phyloP scores from a whole-genome alignment of 2,797 vertebrate genomes.

The Gadopsis bispinosus region DNA sequence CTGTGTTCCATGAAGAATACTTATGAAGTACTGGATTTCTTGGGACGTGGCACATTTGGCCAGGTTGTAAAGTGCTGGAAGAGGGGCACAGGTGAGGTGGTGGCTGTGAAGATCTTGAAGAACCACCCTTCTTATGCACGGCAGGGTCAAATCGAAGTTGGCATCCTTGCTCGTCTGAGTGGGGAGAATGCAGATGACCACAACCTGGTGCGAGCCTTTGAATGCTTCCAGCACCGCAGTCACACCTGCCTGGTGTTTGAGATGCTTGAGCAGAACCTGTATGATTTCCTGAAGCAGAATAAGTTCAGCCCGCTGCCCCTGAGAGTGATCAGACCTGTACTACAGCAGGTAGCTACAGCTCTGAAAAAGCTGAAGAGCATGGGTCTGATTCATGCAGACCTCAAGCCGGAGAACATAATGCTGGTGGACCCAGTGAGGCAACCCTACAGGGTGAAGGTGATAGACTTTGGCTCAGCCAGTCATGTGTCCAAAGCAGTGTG shows the following conservation, averaged over 20 bases:
- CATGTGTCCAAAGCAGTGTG: constrained; percentile 99
- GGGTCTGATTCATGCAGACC: constrained; percentile 98
- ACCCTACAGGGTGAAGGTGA: constrained; percentile 98
- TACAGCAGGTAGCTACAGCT: constrained; percentile 98
- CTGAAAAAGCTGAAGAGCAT: constrained; percentile 98
- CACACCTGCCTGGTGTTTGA: constrained; percentile 99
- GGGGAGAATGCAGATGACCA: constrained; percentile 97
- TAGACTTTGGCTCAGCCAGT: constrained; percentile 99
- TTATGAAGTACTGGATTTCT: constrained; percentile 98
- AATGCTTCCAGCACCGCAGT: constrained; percentile 98
- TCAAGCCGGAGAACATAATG: constrained; percentile 99
- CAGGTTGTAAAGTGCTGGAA: constrained; percentile 99
- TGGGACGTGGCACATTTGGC: constrained; percentile 97
- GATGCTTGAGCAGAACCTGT: constrained; percentile 99
- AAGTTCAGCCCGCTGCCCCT: constrained; percentile 98
- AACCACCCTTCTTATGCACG: constrained; percentile 98
- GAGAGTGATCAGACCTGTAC: constrained; percentile 97
- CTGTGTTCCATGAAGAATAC: constrained; percentile 98
- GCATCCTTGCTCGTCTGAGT: constrained; percentile 96
- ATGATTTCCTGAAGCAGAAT: constrained; percentile 99
- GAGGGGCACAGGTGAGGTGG: constrained; percentile 95
- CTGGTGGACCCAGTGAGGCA: constrained; percentile 97
- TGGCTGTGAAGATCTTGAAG: constrained; percentile 98
- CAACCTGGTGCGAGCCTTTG: constrained; percentile 97
- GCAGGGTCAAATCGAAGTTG: constrained; percentile 98